A percentile compares a stretch with the other conserved stretches of the same genome.
Conservation (phyloP, 2,113 vertebrate genomes). For the Cyphomyrus plagiostoma region DNA sequence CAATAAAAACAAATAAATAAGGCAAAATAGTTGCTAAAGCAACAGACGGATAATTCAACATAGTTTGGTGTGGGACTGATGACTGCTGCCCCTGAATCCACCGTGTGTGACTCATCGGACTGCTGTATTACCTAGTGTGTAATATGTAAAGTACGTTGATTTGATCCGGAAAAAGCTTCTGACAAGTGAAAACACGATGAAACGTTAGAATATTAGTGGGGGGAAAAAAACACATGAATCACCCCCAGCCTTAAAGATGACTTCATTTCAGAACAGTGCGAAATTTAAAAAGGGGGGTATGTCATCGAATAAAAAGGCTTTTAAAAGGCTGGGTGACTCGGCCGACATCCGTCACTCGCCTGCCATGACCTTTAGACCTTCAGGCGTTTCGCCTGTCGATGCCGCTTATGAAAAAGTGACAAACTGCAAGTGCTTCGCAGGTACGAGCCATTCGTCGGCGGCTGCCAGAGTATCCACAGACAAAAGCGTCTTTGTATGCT, state of each 20-base stretch:
- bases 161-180: slow-evolving; percentile 26
- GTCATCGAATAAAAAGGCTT: slow-evolving; percentile 47
- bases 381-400: slow-evolving; percentile 51
- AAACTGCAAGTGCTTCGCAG: slow-evolving; percentile 50
- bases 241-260: slow-evolving; percentile 49
- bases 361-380: background rate
- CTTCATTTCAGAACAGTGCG: slow-evolving; percentile 41
- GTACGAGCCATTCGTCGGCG: slow-evolving; percentile 46
- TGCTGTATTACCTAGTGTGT: background rate
- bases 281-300: slow-evolving; percentile 38
- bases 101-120: background rate
- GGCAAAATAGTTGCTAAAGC: background rate
- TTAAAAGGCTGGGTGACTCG: slow-evolving; percentile 41
- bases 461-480: slow-evolving; percentile 35
- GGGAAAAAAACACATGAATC: slow-evolving; percentile 50
- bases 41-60: background rate
- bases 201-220: slow-evolving; percentile 54
- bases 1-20: background rate
- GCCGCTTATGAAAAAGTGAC: slow-evolving; percentile 58
- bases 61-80: background rate
- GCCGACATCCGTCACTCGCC: slow-evolving; percentile 47
- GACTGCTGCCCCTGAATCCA: background rate
- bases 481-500: slow-evolving; percentile 47
- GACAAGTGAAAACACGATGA: slow-evolving; percentile 62
- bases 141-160: background rate